Base-by-base conservation (phyloP, 2,888 invertebrate species). In the Pristionchus maxplancki region DNA sequence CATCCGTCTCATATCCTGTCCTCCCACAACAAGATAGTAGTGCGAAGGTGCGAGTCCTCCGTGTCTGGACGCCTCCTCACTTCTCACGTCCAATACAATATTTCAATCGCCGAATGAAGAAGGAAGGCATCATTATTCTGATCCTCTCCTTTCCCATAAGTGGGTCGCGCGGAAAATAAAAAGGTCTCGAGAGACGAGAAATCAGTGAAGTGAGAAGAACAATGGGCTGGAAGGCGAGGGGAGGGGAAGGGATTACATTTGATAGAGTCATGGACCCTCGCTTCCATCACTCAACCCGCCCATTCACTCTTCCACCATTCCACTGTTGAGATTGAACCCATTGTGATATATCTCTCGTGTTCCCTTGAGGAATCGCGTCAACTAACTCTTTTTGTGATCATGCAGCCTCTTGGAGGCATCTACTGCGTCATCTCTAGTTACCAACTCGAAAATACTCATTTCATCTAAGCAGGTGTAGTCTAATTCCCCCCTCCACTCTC, bases 131-230 rank as follows among this genome's bases (percentile, higher is more conserved):
- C 40, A 40, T 74, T 40, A 28, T n/a, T 74, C 40, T 74, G n/a
- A 74, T 74, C 74, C 74, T 24, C 24, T 64, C 20, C 24, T 74
- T 24, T 74, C 40, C 37, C 74, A 74, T 74, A 74, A 74, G 40
- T 74, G 74, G 74, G 74, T 74, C 74, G 37, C 13, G 11, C 31
- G 31, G 20, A 11, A 5, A 11, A 37, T 6, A 24, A 74, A 74
- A 74, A 74, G 74, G n/a, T 40, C 40, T 37, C 37, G 74, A 74
- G 74, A 74, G 74, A 74, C 74, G 74, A 74, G 74, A 74, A 74
- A 74, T 74, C 37, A 74, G 74, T 74, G 74, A 74, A 74, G 74
- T 74, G 40, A 40, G 40, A 40, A 74, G 74, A 71, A 74, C 74
- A 74, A 74, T 74, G 74, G 74, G 74, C 40, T 40, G 20, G 74